phyloP scores from a whole-genome alignment of 2,797 vertebrate species.

The Aplochiton taeniatus region DNA sequence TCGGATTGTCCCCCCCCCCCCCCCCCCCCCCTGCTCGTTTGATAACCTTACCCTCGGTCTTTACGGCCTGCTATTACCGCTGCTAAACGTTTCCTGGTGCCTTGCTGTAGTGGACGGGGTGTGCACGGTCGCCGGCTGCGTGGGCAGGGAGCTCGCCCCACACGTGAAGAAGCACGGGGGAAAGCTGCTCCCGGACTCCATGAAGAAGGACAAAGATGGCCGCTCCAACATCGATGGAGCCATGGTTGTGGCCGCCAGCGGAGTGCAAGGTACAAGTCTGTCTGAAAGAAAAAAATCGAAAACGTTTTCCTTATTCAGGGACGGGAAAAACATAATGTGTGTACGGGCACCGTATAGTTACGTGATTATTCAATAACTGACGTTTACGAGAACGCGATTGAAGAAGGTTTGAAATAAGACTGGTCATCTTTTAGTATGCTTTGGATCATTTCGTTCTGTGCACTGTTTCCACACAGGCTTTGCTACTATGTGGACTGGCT shows the following conservation, averaged over 20 bases:
- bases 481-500: slow-evolving; percentile 94
- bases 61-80: too few relatives aligned
- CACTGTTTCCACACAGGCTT: slow-evolving; percentile 76
- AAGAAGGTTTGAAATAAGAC: too few relatives aligned
- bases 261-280: slow-evolving; percentile 86
- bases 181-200: slow-evolving; percentile 93
- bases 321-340: too few relatives aligned
- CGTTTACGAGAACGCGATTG: too few relatives aligned
- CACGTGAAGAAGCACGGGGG: slow-evolving; percentile 94
- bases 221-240: slow-evolving; percentile 92
- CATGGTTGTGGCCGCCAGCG: slow-evolving; percentile 95
- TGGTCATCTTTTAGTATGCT: too few relatives aligned
- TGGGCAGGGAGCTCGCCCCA: slow-evolving; percentile 91
- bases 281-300: too few relatives aligned
- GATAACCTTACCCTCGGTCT: not conserved
- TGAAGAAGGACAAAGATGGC: slow-evolving; percentile 93
- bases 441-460: not conserved
- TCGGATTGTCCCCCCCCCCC: not conserved
- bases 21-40: not conserved
- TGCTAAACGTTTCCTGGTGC: slow-evolving; percentile 27
- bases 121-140: slow-evolving; percentile 85
- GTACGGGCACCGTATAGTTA: too few relatives aligned
- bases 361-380: too few relatives aligned
- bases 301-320: too few relatives aligned
- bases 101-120: slow-evolving; percentile 88